A percentile compares a stretch with the other conserved stretches of the same genome.
Evolutionary conservation across 2,113 vertebrate species (phyloP).

Genomic region (Todiramphus saurophagus): DNA sequence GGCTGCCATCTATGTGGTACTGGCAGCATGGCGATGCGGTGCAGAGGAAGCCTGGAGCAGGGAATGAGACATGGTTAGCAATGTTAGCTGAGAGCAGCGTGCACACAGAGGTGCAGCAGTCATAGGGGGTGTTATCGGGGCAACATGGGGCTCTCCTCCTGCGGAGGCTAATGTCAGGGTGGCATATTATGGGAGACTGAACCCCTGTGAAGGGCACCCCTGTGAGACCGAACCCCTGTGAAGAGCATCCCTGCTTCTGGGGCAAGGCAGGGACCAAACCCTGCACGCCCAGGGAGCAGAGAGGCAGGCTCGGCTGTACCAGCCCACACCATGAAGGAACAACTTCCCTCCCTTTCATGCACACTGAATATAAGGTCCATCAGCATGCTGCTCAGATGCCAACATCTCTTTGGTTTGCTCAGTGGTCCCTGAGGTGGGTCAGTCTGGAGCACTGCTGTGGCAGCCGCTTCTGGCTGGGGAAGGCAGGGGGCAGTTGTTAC

Average conservation of each 20-base stretch:
- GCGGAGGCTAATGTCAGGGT: not conserved
- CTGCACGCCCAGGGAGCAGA: not conserved
- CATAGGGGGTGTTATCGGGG: not conserved
- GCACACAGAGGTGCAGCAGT: too few relatives aligned
- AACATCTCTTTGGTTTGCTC: not conserved
- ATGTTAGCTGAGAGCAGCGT: not conserved
- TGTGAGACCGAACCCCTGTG: not conserved
- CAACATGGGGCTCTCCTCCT: not conserved
- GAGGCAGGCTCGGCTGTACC: not conserved
- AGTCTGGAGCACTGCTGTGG: not conserved
- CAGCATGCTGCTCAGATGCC: not conserved
- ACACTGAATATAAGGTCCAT: not conserved
- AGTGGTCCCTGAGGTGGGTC: accelerated
- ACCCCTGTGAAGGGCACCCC: not conserved
- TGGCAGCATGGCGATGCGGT: not conserved
- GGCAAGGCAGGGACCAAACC: not conserved
- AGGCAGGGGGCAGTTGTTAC: not conserved
- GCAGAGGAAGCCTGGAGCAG: not conserved
- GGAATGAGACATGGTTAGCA: not conserved
- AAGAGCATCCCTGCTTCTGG: not conserved
- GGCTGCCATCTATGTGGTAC: not conserved
- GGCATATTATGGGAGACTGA: not conserved
- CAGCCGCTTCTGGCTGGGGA: not conserved
- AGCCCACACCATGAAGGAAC: accelerated
- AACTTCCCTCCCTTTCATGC: not conserved